Evolutionary conservation across 2,888 invertebrate genomes (phyloP).

Genomic region (Limnephilus auricula): DNA sequence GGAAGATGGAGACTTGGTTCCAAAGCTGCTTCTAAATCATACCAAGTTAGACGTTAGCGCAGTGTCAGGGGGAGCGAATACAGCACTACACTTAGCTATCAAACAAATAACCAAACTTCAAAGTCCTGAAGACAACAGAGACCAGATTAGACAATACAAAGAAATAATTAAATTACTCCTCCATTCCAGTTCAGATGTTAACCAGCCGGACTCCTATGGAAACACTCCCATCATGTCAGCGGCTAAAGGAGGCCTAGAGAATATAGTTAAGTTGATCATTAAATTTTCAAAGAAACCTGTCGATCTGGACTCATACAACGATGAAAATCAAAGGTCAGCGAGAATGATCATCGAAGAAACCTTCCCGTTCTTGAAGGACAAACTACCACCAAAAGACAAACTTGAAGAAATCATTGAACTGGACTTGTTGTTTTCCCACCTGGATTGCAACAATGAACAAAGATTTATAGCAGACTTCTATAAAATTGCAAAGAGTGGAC

Average conservation of each 20-base stretch:
- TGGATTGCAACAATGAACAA: conserved; percentile 79
- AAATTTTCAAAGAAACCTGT: conserved; percentile 75
- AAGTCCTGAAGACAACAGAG: conserved; percentile 75
- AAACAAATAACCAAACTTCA: conserved; percentile 72
- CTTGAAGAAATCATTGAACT: conserved; percentile 72
- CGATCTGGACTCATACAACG: conserved; percentile 79
- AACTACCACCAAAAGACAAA: conserved; percentile 71
- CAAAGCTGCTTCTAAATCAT: neutral
- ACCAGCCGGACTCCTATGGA: conserved; percentile 77
- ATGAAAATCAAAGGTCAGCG: conserved; percentile 77
- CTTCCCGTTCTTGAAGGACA: conserved; percentile 75
- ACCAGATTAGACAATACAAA: conserved; percentile 72
- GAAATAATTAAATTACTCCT: conserved; percentile 77
- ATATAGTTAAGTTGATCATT: conserved; percentile 77
- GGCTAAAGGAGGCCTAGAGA: conserved; percentile 77
- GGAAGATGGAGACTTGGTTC: neutral
- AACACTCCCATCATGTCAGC: conserved; percentile 80
- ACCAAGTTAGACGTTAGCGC: conserved; percentile 76
- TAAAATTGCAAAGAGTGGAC: conserved; percentile 73
- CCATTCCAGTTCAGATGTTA: conserved; percentile 78
- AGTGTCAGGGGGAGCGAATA: conserved; percentile 75
- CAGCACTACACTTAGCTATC: conserved; percentile 76
- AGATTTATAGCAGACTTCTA: conserved; percentile 77
- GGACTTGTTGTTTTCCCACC: conserved; percentile 76
- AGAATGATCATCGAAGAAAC: conserved; percentile 78